phyloP scores from a whole-genome alignment of 2,888 invertebrate genomes.

The Prostheceraeus crozeri region DNA sequence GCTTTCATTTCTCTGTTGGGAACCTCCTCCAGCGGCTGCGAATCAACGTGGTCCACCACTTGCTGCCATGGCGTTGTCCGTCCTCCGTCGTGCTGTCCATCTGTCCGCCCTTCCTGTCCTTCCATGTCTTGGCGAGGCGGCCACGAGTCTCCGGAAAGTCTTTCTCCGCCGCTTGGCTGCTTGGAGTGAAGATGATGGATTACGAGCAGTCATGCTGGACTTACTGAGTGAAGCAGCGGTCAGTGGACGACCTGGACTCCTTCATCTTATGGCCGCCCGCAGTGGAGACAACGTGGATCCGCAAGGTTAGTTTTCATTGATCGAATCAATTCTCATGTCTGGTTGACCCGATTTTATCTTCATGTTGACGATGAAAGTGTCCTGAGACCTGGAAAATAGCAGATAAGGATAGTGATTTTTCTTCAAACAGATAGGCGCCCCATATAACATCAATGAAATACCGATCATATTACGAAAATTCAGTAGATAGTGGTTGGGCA shows the following conservation, averaged over 20 bases:
- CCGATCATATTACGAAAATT: too few species aligned
- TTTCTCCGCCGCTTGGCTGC: conserved; percentile 19
- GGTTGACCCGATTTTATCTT: too few species aligned
- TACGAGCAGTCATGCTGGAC: background rate
- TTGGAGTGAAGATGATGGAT: background rate
- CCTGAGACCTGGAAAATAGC: too few species aligned
- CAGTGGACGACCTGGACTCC: conserved; percentile 15
- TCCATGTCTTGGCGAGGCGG: conserved; percentile 18
- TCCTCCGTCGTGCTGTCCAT: background rate
- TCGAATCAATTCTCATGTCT: too few species aligned
- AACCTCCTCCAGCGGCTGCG: background rate
- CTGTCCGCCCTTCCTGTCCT: conserved; percentile 4
- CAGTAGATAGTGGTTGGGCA: too few species aligned
- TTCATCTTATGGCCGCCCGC: conserved; percentile 15
- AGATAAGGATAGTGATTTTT: too few species aligned
- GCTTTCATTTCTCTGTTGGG: background rate
- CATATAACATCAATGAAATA: too few species aligned
- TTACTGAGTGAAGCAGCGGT: conserved; percentile 6
- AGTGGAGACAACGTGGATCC: too few species aligned
- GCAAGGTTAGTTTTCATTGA: too few species aligned
- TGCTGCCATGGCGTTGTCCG: background rate
- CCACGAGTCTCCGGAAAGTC: conserved; percentile 3
- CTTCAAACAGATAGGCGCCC: too few species aligned
- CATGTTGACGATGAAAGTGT: too few species aligned
- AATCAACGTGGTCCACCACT: background rate